Evolutionary conservation across 2,797 vertebrate species (phyloP).

Genomic region (Acipenser transmontanus): DNA sequence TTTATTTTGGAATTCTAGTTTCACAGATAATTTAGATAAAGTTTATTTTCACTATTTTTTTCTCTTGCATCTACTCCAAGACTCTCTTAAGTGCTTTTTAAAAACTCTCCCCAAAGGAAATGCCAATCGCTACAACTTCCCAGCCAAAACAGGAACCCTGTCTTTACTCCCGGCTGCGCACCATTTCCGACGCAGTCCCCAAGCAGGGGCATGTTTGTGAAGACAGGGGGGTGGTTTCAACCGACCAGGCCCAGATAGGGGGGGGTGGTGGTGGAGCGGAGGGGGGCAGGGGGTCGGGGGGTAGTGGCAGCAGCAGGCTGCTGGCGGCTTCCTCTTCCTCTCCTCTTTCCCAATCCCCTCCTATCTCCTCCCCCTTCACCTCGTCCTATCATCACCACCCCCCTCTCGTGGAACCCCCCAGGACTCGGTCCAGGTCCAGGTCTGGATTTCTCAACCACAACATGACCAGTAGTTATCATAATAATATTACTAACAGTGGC

Average conservation of each 20-base stretch:
- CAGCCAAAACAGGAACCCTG: constrained; percentile 64
- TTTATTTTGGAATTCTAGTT: no score
- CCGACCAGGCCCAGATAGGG: constrained; percentile 56
- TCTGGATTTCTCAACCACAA: constrained; percentile 66
- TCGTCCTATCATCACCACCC: constrained; percentile 42
- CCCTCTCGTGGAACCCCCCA: constrained; percentile 63
- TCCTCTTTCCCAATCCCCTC: constrained; percentile 52
- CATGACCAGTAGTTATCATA: background rate
- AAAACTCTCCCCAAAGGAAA: constrained; percentile 65
- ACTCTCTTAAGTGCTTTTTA: constrained; percentile 1
- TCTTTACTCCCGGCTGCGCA: constrained; percentile 60
- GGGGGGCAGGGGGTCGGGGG: constrained; percentile 48
- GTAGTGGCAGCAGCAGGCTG: constrained; percentile 52
- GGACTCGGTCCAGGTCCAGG: constrained; percentile 73
- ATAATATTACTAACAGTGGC: no score
- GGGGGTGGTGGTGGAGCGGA: constrained; percentile 36
- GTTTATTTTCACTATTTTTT: background rate
- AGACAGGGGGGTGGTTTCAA: constrained; percentile 54
- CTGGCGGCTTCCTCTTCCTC: constrained; percentile 51
- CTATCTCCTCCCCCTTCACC: constrained; percentile 42
- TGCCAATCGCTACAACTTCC: constrained; percentile 71
- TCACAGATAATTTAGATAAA: background rate
- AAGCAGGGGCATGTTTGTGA: constrained; percentile 66
- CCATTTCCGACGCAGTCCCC: constrained; percentile 55
- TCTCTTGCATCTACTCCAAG: background rate